phyloP scores from a whole-genome alignment of 2,797 vertebrate genomes.

The Sciurus carolinensis region DNA sequence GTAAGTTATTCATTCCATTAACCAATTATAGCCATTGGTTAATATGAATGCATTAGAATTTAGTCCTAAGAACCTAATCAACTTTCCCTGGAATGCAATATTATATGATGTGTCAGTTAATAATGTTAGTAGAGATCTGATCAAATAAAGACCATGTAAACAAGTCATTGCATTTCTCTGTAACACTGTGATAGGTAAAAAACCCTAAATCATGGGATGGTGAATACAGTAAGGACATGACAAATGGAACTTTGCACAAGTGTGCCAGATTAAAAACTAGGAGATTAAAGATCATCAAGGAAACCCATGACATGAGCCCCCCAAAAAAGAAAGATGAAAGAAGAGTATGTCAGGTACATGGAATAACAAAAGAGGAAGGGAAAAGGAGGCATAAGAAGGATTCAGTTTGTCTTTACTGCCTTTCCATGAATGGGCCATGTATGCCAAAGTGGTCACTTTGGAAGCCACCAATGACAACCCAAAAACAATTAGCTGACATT shows the following conservation, averaged over 20 bases:
- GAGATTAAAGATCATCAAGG: too few relatives aligned
- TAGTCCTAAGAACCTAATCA: neutral
- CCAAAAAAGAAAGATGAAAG: neutral
- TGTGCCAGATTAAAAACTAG: neutral
- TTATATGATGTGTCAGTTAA: neutral
- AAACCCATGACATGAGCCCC: neutral
- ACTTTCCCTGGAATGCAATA: neutral
- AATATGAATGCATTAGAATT: too few relatives aligned
- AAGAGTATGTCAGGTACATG: neutral
- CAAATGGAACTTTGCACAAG: neutral
- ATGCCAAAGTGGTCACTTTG: neutral
- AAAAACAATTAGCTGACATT: neutral
- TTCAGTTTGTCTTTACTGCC: neutral
- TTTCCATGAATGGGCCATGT: neutral
- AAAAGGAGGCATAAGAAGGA: neutral
- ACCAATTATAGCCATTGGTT: too few relatives aligned
- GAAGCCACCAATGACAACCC: neutral
- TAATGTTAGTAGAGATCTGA: neutral
- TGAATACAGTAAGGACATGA: neutral
- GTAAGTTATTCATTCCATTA: neutral
- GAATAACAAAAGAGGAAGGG: neutral
- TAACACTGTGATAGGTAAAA: too few relatives aligned
- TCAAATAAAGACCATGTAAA: neutral
- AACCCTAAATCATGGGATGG: neutral
- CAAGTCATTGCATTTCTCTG: too few relatives aligned